Evolutionary conservation across 2,888 invertebrate genomes (phyloP).

Genomic region (Tetranychus truncatus): DNA sequence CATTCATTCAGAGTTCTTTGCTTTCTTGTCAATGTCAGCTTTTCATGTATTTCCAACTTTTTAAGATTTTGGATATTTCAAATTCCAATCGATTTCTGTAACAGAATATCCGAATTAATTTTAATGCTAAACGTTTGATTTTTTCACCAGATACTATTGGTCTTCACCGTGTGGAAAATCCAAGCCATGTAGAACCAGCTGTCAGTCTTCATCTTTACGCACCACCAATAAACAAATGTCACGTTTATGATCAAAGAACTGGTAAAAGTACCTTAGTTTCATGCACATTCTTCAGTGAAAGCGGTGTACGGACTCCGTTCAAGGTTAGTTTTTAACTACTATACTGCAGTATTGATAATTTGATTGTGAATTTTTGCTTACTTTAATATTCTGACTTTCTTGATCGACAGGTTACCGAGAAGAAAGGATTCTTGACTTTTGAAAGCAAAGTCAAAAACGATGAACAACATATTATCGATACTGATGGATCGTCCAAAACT

Average conservation of each 20-base stretch:
- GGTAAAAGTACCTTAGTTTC: conserved; percentile 50
- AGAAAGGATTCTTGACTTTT: not conserved
- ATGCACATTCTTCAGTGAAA: conserved; percentile 84
- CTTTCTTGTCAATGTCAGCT: no score
- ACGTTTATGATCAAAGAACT: conserved; percentile 74
- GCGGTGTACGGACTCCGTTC: conserved; percentile 49
- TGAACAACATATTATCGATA: not conserved
- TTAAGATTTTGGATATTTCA: conserved; percentile 23
- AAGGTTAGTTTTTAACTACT: not conserved
- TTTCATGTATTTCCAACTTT: not conserved
- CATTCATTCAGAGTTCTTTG: no score
- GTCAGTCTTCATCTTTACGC: conserved; percentile 87
- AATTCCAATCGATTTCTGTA: no score
- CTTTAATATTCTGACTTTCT: not conserved
- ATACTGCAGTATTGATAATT: no score
- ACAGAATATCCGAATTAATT: no score
- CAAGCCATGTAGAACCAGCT: conserved; percentile 65
- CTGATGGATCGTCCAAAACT: not conserved
- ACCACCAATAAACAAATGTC: conserved; percentile 72
- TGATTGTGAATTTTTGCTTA: not conserved
- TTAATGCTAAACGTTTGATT: conserved; percentile 22
- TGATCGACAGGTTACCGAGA: not conserved
- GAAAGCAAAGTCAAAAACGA: not conserved
- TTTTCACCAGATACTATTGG: conserved; percentile 61
- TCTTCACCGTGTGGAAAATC: conserved; percentile 84